Percentiles rank a stretch among this genome's conserved stretches.
Evolutionary conservation across 2,888 invertebrate species (phyloP).

Genomic region (Euplagia quadripunctaria): DNA sequence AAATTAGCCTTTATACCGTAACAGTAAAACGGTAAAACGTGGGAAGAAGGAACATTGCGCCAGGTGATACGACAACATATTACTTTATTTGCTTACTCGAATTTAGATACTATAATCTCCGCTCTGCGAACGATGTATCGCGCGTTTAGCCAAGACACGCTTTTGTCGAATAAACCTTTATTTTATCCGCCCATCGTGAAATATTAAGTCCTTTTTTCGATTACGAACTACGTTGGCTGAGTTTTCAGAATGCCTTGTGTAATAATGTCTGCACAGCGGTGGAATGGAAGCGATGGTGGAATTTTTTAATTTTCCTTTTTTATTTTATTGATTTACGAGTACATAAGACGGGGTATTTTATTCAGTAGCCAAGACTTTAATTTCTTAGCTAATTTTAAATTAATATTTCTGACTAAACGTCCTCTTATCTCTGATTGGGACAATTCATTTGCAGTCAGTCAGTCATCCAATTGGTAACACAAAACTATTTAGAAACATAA

Average conservation of each 20-base stretch:
- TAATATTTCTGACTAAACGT: too few species aligned
- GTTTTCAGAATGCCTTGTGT: constrained; percentile 52
- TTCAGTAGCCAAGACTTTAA: not conserved
- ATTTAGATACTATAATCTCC: constrained; percentile 56
- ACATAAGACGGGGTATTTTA: constrained; percentile 6
- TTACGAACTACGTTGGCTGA: constrained; percentile 53
- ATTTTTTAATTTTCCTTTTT: constrained; percentile 38
- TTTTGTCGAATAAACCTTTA: constrained; percentile 73
- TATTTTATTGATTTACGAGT: constrained; percentile 29
- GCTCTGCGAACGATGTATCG: constrained; percentile 65
- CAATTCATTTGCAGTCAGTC: too few species aligned
- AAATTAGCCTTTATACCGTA: constrained; percentile 71
- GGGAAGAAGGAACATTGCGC: constrained; percentile 68
- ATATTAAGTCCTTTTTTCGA: constrained; percentile 68
- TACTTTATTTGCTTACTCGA: constrained; percentile 69
- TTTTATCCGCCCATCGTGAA: constrained; percentile 69
- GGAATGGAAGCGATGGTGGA: constrained; percentile 53
- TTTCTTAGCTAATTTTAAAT: not conserved
- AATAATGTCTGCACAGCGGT: constrained; percentile 55
- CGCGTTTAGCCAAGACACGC: constrained; percentile 60
- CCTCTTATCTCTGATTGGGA: too few species aligned
- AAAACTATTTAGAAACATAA: too few species aligned
- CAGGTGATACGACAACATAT: constrained; percentile 72
- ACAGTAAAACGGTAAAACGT: constrained; percentile 63
- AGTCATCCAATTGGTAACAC: too few species aligned